These are phyloP conservation scores for Chaetodon auriga DNA, from an alignment of 2,113 vertebrate genomes.

Conservation along the genomic window DNA sequence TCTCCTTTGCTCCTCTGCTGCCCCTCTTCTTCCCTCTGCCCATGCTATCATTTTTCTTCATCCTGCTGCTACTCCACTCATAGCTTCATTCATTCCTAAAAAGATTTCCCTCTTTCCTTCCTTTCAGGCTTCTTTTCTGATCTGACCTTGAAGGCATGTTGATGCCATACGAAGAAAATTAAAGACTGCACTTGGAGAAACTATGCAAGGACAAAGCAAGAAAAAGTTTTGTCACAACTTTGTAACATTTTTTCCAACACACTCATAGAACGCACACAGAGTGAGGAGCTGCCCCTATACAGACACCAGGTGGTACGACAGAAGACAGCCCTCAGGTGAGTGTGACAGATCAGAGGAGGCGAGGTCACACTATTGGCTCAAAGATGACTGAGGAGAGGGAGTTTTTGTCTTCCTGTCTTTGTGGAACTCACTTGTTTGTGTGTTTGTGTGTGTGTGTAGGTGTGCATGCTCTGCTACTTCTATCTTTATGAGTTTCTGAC, in stretches of 20 bases:
- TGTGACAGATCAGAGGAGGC: slow-evolving; percentile 64
- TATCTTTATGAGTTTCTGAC: slow-evolving; percentile 36
- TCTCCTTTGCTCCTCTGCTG: slow-evolving; percentile 7
- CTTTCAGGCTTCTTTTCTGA: slow-evolving; percentile 23
- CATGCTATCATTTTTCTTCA: slow-evolving; percentile 34
- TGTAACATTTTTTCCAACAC: slow-evolving; percentile 35
- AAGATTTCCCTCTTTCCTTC: background rate
- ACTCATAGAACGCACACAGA: slow-evolving; percentile 9
- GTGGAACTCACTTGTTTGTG: slow-evolving; percentile 39
- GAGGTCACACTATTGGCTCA: slow-evolving; percentile 53
- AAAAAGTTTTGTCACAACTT: slow-evolving; percentile 41
- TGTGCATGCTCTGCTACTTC: background rate
- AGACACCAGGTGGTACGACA: slow-evolving; percentile 69
- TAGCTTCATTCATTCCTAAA: slow-evolving; percentile 14
- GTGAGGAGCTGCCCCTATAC: slow-evolving; percentile 18
- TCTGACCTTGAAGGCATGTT: slow-evolving; percentile 37
- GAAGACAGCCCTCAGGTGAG: slow-evolving; percentile 68
- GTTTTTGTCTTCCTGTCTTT: slow-evolving; percentile 42
- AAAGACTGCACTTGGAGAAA: slow-evolving; percentile 43
- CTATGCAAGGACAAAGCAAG: slow-evolving; percentile 47
- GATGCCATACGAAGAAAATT: background rate
- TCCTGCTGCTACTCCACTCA: slow-evolving; percentile 5
- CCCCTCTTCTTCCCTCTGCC: slow-evolving; percentile 19
- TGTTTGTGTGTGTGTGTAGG: slow-evolving; percentile 25
- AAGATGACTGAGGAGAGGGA: slow-evolving; percentile 47